Evolutionary conservation across 2,113 vertebrate species (phyloP).

Genomic region (Morphnarchus princeps): DNA sequence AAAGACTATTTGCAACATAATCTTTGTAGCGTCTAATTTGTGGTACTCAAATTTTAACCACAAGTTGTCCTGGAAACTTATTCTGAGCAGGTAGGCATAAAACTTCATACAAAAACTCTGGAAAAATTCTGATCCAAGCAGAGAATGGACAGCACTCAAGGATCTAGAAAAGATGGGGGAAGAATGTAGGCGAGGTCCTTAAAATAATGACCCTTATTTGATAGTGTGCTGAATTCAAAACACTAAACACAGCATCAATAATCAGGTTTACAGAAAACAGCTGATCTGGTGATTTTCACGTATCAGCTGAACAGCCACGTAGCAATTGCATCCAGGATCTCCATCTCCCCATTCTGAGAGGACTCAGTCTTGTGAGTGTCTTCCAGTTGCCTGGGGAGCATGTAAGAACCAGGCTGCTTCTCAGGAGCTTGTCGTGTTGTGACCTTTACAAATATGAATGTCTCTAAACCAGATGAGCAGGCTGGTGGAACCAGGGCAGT

Average conservation of each 20-base stretch:
- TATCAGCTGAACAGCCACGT: background rate
- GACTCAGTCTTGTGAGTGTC: background rate
- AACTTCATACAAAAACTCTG: background rate
- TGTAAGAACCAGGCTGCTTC: too few relatives aligned
- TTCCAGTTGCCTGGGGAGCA: background rate
- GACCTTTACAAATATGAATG: rapidly evolving
- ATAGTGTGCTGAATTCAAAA: background rate
- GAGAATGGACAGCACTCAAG: background rate
- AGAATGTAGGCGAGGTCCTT: background rate
- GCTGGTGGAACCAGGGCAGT: background rate
- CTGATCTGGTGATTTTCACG: rapidly evolving
- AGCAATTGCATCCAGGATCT: background rate
- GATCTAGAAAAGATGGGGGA: background rate
- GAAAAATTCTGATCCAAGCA: background rate
- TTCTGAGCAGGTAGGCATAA: background rate
- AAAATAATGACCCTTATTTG: background rate
- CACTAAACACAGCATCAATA: background rate
- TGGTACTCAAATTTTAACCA: background rate
- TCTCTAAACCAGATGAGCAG: background rate
- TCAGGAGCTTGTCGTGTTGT: background rate
- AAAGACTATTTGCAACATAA: background rate
- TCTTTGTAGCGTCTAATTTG: background rate
- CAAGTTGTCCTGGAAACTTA: background rate
- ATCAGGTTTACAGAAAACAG: background rate
- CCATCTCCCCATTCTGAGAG: background rate